Conservation (phyloP, 2,113 vertebrate species). For the Nesoenas mayeri region DNA sequence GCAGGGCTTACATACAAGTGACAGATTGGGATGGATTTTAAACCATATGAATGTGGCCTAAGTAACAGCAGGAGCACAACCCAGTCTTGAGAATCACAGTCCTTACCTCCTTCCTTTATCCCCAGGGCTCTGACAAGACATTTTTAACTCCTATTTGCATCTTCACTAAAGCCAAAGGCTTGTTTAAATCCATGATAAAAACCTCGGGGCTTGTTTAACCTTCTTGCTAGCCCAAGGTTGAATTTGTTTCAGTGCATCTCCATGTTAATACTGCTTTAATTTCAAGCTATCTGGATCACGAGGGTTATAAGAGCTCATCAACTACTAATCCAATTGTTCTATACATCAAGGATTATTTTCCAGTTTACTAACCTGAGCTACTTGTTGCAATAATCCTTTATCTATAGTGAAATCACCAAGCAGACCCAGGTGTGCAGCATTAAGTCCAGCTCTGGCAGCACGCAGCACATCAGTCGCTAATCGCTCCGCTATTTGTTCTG, state of each 20-base stretch:
- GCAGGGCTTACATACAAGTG: neutral
- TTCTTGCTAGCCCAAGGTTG: neutral
- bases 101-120: neutral
- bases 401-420: neutral
- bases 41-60: neutral
- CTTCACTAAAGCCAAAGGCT: neutral
- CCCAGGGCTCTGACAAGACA: neutral
- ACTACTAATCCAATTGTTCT: neutral
- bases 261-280: neutral
- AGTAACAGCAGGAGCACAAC: neutral
- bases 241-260: neutral
- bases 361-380: neutral
- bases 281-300: neutral
- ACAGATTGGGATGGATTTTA: neutral
- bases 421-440: neutral
- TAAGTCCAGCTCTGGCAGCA: neutral
- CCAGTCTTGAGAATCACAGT: neutral
- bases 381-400: constrained; percentile 7
- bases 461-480: neutral
- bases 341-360: constrained; percentile 1
- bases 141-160: neutral
- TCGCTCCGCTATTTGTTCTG: neutral
- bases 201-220: neutral
- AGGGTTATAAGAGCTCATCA: neutral
- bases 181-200: neutral